Conservation (phyloP, 2,797 vertebrate species). For the Smutsia temminckii region DNA sequence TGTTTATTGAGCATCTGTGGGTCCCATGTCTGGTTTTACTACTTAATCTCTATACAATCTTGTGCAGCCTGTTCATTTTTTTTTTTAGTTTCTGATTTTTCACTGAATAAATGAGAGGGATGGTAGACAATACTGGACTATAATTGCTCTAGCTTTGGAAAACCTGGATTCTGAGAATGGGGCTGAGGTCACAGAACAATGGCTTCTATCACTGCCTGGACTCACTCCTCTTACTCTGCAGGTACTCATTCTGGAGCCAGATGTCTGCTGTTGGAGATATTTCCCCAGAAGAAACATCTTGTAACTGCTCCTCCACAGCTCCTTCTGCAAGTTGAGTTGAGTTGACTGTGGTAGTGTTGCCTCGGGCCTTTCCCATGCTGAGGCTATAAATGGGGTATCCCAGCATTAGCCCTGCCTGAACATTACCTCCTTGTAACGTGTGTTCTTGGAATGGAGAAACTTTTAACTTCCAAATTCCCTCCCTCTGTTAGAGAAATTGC, state of each 20-base stretch:
- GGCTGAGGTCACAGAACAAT: neutral
- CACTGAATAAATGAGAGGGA: neutral
- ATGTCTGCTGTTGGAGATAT: slow-evolving; percentile 44
- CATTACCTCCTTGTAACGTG: neutral
- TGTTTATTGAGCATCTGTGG: neutral
- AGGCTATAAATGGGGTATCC: slow-evolving; percentile 52
- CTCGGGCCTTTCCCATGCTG: slow-evolving; percentile 60
- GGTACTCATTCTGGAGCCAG: slow-evolving; percentile 7
- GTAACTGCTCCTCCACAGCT: slow-evolving; percentile 49
- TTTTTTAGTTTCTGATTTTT: neutral
- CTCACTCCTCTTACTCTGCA: neutral
- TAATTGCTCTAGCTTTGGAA: neutral
- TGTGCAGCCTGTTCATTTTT: neutral
- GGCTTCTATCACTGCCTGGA: neutral
- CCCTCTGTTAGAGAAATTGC: slow-evolving; percentile 54
- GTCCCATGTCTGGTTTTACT: neutral
- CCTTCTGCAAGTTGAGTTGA: slow-evolving; percentile 60
- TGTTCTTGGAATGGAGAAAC: neutral
- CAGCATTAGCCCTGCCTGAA: neutral
- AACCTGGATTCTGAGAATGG: neutral
- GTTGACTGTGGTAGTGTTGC: slow-evolving; percentile 37
- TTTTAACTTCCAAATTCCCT: slow-evolving; percentile 38
- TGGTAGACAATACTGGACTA: neutral
- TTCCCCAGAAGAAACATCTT: slow-evolving; percentile 41
- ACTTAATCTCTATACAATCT: neutral